Percentiles rank a stretch among this genome's conserved stretches.
phyloP scores from a whole-genome alignment of 2,113 vertebrate genomes.

The Oreocharis arfaki region DNA sequence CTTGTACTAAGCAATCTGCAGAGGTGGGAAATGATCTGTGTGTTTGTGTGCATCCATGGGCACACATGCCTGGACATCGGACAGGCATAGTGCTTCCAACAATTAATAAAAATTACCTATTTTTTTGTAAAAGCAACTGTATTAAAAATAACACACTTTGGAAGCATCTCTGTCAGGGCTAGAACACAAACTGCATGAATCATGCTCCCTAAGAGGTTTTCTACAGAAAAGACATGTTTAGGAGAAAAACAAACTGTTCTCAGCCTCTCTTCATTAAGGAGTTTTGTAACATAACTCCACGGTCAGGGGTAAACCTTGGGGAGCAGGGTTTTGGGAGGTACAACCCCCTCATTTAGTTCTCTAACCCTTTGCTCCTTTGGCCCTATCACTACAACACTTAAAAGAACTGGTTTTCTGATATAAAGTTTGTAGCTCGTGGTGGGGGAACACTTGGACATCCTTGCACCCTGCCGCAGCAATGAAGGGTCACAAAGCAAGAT shows the following conservation, averaged over 20 bases:
- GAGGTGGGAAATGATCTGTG: not conserved
- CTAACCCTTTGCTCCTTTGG: not conserved
- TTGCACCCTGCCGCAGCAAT: not conserved
- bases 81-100: fast-evolving
- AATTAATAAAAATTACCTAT: not conserved
- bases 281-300: not conserved
- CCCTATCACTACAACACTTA: not conserved
- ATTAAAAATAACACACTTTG: not conserved
- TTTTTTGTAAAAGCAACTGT: not conserved
- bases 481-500: not conserved
- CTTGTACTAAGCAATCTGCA: not conserved
- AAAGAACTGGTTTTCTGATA: not conserved
- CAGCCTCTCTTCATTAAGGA: not conserved
- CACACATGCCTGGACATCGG: not conserved
- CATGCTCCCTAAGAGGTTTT: not conserved
- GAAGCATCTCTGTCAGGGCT: not conserved
- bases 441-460: not conserved
- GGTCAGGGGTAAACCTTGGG: not conserved
- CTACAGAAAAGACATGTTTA: not conserved
- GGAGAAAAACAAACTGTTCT: not conserved
- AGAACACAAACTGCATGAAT: not conserved
- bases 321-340: not conserved
- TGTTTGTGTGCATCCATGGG: no score
- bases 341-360: not conserved
- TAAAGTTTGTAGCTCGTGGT: not conserved